Conservation (phyloP, 2,113 vertebrate species). For the Archocentrus centrarchus region DNA sequence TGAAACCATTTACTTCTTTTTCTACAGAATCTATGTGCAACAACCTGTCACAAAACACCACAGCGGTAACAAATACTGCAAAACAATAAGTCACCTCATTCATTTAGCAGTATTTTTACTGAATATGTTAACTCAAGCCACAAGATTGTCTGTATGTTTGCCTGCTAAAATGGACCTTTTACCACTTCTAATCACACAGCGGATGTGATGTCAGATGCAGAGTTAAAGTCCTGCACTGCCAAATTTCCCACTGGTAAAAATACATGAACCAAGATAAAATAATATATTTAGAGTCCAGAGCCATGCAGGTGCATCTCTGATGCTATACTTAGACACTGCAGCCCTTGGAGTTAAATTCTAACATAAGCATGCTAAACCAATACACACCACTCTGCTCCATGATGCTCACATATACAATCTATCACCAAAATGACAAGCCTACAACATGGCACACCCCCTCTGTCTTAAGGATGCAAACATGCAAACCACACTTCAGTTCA, state of each 20-base stretch:
- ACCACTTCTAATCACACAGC: too few relatives aligned
- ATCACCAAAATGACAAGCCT: background rate
- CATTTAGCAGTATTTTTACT: fast-evolving
- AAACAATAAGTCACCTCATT: background rate
- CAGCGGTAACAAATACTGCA: background rate
- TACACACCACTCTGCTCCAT: background rate
- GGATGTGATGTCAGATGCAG: too few relatives aligned
- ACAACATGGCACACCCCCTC: background rate
- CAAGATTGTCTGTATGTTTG: too few relatives aligned
- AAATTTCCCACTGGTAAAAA: background rate
- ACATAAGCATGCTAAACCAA: background rate
- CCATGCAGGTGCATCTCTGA: background rate
- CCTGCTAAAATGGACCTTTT: too few relatives aligned
- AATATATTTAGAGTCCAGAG: background rate
- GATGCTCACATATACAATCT: background rate
- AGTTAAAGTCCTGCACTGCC: fast-evolving
- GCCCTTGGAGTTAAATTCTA: background rate
- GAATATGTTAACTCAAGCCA: background rate
- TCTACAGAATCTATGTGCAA: background rate
- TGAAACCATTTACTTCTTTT: background rate
- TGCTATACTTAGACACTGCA: background rate
- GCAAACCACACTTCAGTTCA: too few relatives aligned
- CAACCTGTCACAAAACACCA: background rate
- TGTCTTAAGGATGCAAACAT: too few relatives aligned
- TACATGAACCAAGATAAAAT: background rate